Conservation (phyloP, 2,113 vertebrate species). For the Cromileptes altivelis region DNA sequence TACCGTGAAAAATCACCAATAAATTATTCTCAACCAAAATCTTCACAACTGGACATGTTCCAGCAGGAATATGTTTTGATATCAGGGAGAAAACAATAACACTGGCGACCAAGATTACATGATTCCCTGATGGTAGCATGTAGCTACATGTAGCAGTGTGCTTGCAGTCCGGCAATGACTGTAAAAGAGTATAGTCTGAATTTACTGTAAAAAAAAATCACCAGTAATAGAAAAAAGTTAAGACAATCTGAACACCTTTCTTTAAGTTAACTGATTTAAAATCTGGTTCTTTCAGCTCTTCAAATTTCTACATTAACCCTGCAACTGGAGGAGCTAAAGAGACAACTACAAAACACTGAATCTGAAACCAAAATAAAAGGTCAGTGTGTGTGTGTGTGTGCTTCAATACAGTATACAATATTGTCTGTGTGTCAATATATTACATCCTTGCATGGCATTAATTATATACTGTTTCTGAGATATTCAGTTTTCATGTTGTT, state of each 20-base stretch:
- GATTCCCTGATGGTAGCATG: no score
- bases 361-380: conserved; percentile 43
- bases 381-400: conserved; percentile 23
- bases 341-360: conserved; percentile 17
- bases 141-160: no score
- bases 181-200: no score
- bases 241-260: background rate
- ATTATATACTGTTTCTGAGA: background rate
- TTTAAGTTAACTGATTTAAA: background rate
- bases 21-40: no score
- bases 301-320: conserved; percentile 49
- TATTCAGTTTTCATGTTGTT: background rate
- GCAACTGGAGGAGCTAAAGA: conserved; percentile 46
- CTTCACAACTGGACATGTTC: no score
- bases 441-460: background rate
- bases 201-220: no score
- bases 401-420: no score
- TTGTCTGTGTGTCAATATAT: background rate
- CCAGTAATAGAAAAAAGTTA: background rate
- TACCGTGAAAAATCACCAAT: no score
- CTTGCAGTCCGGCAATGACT: no score
- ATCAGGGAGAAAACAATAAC: no score
- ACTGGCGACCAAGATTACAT: no score
- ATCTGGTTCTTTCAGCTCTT: conserved; percentile 53
- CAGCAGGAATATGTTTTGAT: no score